Evolutionary conservation across 2,113 vertebrate genomes (phyloP).

Genomic region (Gopherus evgoodei): DNA sequence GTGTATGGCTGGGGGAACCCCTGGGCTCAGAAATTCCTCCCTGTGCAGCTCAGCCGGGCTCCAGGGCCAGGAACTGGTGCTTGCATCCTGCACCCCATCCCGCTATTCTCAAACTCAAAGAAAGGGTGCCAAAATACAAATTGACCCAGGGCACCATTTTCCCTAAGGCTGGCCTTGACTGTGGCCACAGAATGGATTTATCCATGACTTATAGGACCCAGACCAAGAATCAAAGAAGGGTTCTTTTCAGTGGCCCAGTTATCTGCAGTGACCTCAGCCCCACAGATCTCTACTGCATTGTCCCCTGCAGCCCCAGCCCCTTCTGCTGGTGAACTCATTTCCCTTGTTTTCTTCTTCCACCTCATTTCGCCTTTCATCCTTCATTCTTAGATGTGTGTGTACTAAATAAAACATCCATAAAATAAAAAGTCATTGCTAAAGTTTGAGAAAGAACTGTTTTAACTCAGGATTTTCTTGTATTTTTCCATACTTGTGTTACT

Average conservation of each 20-base stretch:
- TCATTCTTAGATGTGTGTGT: not conserved
- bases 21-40: too few species aligned
- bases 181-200: not conserved
- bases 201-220: not conserved
- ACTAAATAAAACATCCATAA: not conserved
- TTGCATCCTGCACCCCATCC: too few species aligned
- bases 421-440: not conserved
- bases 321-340: not conserved
- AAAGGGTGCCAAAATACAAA: too few species aligned
- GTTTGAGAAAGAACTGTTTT: not conserved
- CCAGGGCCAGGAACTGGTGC: too few species aligned
- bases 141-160: too few species aligned
- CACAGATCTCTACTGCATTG: not conserved
- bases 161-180: too few species aligned
- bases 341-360: not conserved
- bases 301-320: not conserved
- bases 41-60: too few species aligned
- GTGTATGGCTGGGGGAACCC: too few species aligned
- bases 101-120: too few species aligned
- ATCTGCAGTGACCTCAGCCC: not conserved
- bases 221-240: accelerated
- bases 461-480: not conserved
- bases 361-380: not conserved
- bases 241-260: not conserved
- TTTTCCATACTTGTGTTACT: not conserved